Evolutionary conservation across 2,113 vertebrate genomes (phyloP).

Genomic region (Chinchilla lanigera): DNA sequence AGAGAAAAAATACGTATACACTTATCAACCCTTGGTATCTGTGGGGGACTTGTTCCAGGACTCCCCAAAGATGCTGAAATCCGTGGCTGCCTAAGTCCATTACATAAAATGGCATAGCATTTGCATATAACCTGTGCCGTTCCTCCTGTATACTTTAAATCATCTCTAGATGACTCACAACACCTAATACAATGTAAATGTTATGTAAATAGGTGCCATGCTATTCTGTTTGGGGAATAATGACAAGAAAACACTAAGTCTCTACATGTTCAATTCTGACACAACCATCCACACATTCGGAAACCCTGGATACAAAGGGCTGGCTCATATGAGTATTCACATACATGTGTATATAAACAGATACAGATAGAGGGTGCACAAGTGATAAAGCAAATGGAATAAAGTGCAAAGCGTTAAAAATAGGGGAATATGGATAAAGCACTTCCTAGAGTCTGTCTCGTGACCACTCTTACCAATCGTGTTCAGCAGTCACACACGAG

Average conservation of each 20-base stretch:
- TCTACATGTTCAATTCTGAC: neutral
- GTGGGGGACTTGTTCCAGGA: neutral
- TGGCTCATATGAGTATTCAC: neutral
- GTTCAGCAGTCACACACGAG: neutral
- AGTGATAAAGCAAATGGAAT: neutral
- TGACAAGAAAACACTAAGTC: neutral
- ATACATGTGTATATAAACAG: neutral
- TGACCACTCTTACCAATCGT: neutral
- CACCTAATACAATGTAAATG: neutral
- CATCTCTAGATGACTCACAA: neutral
- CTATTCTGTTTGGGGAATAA: neutral
- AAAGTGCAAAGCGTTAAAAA: conserved; percentile 39
- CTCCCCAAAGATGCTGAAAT: neutral
- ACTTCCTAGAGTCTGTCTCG: neutral
- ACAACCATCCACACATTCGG: neutral
- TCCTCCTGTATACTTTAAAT: neutral
- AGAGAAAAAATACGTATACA: neutral
- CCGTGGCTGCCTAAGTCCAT: neutral
- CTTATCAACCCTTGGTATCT: neutral
- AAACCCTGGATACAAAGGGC: neutral
- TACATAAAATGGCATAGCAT: neutral
- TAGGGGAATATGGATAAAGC: neutral
- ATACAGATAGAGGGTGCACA: neutral
- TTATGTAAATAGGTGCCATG: neutral
- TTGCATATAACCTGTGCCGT: neutral